A percentile compares a stretch with the other conserved stretches of the same genome.
Evolutionary conservation across 2,888 invertebrate genomes (phyloP).

Genomic region (Terebella lapidaria): DNA sequence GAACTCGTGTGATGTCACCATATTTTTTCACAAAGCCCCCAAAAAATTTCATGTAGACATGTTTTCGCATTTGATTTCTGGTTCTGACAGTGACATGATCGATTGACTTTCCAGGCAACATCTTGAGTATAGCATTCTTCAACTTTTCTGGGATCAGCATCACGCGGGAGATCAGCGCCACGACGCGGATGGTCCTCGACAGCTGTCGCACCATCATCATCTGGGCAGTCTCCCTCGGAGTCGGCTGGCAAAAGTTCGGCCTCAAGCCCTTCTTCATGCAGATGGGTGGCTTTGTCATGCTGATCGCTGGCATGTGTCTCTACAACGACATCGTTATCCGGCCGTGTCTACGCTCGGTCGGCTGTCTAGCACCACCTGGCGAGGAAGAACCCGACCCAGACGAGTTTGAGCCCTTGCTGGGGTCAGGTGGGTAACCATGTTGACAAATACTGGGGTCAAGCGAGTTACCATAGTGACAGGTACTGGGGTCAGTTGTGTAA

Average conservation of each 20-base stretch:
- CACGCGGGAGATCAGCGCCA: constrained; percentile 88
- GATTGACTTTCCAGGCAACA: constrained; percentile 62
- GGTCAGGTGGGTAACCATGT: neutral
- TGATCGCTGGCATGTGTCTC: constrained; percentile 70
- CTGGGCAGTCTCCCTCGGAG: constrained; percentile 73
- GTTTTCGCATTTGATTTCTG: too few species aligned
- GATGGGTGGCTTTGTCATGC: constrained; percentile 67
- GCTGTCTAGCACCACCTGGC: neutral
- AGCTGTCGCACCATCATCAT: constrained; percentile 84
- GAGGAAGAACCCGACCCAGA: neutral
- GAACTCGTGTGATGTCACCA: neutral
- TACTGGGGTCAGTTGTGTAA: too few species aligned
- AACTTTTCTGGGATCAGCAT: constrained; percentile 88
- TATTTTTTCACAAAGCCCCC: too few species aligned
- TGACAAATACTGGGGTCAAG: too few species aligned
- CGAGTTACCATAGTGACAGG: too few species aligned
- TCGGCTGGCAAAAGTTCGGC: constrained; percentile 72
- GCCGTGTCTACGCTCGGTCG: constrained; percentile 6
- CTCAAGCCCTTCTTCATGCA: constrained; percentile 25
- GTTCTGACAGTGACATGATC: too few species aligned
- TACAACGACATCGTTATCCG: constrained; percentile 64
- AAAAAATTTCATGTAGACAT: too few species aligned
- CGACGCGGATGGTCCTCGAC: constrained; percentile 84
- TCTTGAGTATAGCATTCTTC: constrained; percentile 85
- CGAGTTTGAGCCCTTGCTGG: neutral